Base-by-base conservation (phyloP, 2,888 invertebrate genomes). In the Koerneria pararmatus region DNA sequence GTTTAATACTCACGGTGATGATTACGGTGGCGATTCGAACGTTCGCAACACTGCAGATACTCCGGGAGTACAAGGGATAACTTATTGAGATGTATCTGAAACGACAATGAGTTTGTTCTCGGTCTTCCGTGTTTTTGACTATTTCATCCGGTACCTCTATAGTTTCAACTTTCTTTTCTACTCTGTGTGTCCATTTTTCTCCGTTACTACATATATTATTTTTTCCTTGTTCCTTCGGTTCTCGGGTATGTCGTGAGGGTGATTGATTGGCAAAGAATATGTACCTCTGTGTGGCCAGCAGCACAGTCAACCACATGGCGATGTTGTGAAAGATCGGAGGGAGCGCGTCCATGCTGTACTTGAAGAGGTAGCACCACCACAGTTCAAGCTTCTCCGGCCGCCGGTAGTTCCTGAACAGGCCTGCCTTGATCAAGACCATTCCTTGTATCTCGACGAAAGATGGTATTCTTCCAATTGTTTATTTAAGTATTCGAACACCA, bases 171-270 rank as follows among this genome's bases (percentile, higher is more conserved):
- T 51, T 51, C 11, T 15, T 2, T 24, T 4, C 22, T 80, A 76
- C 94, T 87, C 85, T 95, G 95, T 24, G 91, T 90, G 0, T 94
- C 94, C 70, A 95, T n/a, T n/a, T n/a, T n/a, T n/a, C n/a, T n/a
- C n/a, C n/a, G n/a, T n/a, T n/a, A n/a, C n/a, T n/a, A n/a, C n/a
- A n/a, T n/a, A n/a, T n/a, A n/a, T n/a, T n/a, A n/a, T n/a, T n/a
- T n/a, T n/a, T n/a, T n/a, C n/a, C n/a, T n/a, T n/a, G n/a, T n/a
- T n/a, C n/a, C n/a, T n/a, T n/a, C n/a, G n/a, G n/a, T n/a, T n/a
- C n/a, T n/a, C n/a, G n/a, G n/a, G n/a, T n/a, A n/a, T n/a, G n/a
- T n/a, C n/a, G n/a, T n/a, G n/a, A n/a, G n/a, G n/a, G n/a, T n/a
- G n/a, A n/a, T n/a, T n/a, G n/a, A n/a, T n/a, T n/a, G n/a, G 8